Conservation (phyloP, 2,888 invertebrate species). For the Urechis unicinctus region DNA sequence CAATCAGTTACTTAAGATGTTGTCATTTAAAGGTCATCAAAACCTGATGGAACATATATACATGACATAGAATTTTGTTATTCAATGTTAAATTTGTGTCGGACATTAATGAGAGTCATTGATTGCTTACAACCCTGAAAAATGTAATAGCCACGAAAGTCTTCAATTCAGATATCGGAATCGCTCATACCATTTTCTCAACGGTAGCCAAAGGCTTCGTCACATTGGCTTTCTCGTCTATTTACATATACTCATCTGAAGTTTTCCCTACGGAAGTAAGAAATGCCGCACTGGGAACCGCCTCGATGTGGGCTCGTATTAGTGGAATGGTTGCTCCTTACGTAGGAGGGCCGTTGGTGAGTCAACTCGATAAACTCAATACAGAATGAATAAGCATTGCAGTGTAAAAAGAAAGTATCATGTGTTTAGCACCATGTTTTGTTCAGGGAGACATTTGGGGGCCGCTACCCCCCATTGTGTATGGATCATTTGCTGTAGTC, state of each 20-base stretch:
- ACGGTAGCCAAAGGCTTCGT: constrained; percentile 17
- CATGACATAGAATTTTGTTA: no score
- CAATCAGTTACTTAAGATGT: not conserved
- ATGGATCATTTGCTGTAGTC: constrained; percentile 5
- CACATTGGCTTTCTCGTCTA: constrained; percentile 9
- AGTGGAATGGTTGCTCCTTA: constrained; percentile 19
- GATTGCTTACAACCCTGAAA: no score
- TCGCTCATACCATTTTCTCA: constrained; percentile 10
- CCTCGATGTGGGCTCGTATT: constrained; percentile 12
- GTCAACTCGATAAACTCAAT: no score
- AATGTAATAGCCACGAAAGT: no score
- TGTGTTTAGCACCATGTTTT: no score
- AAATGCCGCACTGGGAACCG: constrained; percentile 17
- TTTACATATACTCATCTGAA: constrained; percentile 19
- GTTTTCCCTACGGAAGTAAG: constrained; percentile 22
- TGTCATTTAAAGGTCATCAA: no score
- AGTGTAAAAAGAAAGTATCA: no score
- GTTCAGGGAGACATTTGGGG: constrained; percentile 9
- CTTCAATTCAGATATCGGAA: constrained; percentile 3
- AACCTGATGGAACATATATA: no score
- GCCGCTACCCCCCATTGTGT: constrained; percentile 12
- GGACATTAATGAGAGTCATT: no score
- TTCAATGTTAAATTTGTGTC: not conserved
- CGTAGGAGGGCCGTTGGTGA: constrained; percentile 17
- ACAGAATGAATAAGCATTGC: no score